phyloP scores from a whole-genome alignment of 2,888 invertebrate genomes.

The Anticlea derivata region DNA sequence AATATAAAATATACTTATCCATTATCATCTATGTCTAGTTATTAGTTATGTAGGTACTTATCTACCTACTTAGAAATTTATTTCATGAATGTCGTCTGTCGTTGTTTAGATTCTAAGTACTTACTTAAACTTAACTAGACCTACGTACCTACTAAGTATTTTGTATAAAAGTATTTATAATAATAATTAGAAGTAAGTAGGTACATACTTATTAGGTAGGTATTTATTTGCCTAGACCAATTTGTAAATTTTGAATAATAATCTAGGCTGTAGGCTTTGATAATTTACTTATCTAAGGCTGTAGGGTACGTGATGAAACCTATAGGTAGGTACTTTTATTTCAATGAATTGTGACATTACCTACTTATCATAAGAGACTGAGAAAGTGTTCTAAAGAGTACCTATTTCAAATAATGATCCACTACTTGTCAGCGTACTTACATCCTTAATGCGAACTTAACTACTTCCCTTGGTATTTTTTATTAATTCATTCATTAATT shows the following conservation, averaged over 20 bases:
- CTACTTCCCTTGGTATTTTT: too few relatives aligned
- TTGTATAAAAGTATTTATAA: not conserved
- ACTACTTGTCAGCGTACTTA: too few relatives aligned
- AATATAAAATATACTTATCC: too few relatives aligned
- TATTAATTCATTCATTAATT: too few relatives aligned
- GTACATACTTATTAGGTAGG: not conserved
- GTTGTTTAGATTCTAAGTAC: too few relatives aligned
- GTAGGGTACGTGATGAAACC: slow-evolving; percentile 10
- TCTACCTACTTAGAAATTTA: too few relatives aligned
- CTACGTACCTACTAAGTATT: too few relatives aligned
- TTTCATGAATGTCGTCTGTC: too few relatives aligned
- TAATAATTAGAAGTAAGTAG: not conserved
- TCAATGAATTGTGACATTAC: slow-evolving; percentile 26
- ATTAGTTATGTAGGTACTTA: too few relatives aligned
- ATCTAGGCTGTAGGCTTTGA: slow-evolving; percentile 10
- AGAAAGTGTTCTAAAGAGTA: slow-evolving; percentile 78
- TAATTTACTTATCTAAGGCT: too few relatives aligned
- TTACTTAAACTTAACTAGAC: too few relatives aligned
- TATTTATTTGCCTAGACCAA: slow-evolving; percentile 54
- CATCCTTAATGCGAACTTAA: slow-evolving; percentile 1
- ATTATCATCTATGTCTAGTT: too few relatives aligned
- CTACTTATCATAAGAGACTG: slow-evolving; percentile 80
- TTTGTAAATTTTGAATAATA: slow-evolving; percentile 36
- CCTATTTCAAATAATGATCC: slow-evolving; percentile 52
- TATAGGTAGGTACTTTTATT: slow-evolving; percentile 14